Conservation (phyloP, 2,797 vertebrate species). For the Lithobates pipiens region DNA sequence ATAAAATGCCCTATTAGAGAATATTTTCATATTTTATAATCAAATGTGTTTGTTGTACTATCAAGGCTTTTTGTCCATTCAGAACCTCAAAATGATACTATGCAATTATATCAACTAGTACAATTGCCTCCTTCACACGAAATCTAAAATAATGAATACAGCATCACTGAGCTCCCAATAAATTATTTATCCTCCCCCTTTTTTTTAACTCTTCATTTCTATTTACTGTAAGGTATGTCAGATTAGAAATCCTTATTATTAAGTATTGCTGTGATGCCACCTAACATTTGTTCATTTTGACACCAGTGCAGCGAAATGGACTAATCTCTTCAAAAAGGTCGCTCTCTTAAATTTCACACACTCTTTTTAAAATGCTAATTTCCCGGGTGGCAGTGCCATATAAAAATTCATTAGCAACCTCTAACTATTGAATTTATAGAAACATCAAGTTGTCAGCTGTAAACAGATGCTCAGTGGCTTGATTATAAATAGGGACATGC, state of each 20-base stretch:
- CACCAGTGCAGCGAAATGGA: slow-evolving; percentile 32
- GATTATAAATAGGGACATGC: slow-evolving; percentile 31
- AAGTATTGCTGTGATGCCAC: slow-evolving; percentile 14
- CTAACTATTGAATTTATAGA: slow-evolving; percentile 47
- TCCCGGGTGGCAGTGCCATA: slow-evolving; percentile 44
- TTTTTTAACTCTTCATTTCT: background rate
- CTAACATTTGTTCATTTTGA: slow-evolving; percentile 40
- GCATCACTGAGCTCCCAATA: slow-evolving; percentile 8
- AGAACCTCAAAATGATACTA: slow-evolving; percentile 9
- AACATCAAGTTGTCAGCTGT: slow-evolving; percentile 46
- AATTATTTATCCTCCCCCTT: slow-evolving; percentile 12
- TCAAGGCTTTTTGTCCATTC: background rate
- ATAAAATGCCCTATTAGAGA: background rate
- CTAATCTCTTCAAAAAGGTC: slow-evolving; percentile 45
- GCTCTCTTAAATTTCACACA: slow-evolving; percentile 28
- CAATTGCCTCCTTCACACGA: background rate
- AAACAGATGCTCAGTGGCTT: slow-evolving; percentile 39
- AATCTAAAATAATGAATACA: slow-evolving; percentile 22
- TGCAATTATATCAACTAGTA: slow-evolving; percentile 18
- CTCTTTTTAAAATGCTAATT: slow-evolving; percentile 55
- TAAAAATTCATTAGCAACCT: slow-evolving; percentile 57
- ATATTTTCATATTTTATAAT: slow-evolving; percentile 8
- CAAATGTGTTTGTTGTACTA: slow-evolving; percentile 20
- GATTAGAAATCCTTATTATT: slow-evolving; percentile 25
- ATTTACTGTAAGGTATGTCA: background rate